Evolutionary conservation across 2,113 vertebrate genomes (phyloP).

Genomic region (Hippocampus comes): DNA sequence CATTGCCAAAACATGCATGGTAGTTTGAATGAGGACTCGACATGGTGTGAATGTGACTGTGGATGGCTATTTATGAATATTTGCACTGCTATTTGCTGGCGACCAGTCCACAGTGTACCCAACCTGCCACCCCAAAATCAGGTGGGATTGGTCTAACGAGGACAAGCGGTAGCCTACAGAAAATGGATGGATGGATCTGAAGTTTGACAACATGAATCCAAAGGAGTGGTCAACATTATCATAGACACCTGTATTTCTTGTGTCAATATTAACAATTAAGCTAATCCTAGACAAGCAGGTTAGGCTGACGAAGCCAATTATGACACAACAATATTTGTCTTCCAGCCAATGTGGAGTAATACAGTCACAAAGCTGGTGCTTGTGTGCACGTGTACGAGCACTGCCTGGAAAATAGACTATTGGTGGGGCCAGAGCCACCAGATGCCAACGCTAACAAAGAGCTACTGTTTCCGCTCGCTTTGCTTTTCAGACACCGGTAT

Average conservation of each 20-base stretch:
- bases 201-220: background rate
- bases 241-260: background rate
- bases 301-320: background rate
- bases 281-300: background rate
- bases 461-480: background rate
- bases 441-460: background rate
- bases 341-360: background rate
- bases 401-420: background rate
- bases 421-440: background rate
- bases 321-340: background rate
- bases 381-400: background rate
- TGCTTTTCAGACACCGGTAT: background rate
- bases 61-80: background rate
- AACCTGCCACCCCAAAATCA: slow-evolving; percentile 9
- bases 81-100: background rate
- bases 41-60: background rate
- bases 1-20: background rate
- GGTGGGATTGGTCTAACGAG: background rate
- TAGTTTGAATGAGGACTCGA: background rate
- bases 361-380: background rate
- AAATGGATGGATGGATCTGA: background rate
- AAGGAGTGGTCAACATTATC: background rate
- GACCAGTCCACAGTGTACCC: background rate
- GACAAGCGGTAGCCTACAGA: background rate
- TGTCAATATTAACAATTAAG: background rate